phyloP scores from a whole-genome alignment of 2,888 invertebrate species.

The Spisula subtruncata region DNA sequence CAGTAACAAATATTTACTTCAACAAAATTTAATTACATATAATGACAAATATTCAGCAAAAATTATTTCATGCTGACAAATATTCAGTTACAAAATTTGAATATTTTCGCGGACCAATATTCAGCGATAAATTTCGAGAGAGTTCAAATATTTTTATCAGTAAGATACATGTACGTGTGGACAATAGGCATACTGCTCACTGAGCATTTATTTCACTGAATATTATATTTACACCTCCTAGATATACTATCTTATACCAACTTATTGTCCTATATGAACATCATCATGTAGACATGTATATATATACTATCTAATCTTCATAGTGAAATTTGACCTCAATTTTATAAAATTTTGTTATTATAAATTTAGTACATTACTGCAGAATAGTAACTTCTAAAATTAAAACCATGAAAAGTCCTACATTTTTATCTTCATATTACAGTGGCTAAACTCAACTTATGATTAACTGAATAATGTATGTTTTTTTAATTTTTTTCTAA shows the following conservation, averaged over 20 bases:
- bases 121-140: no score
- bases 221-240: background rate
- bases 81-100: no score
- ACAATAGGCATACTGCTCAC: background rate
- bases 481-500: background rate
- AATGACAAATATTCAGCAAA: no score
- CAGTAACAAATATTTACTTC: no score
- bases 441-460: background rate
- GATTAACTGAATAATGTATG: background rate
- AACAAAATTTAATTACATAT: no score
- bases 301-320: background rate
- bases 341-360: background rate
- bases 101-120: no score
- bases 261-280: constrained; percentile 19
- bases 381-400: background rate
- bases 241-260: background rate
- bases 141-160: no score
- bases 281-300: background rate
- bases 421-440: background rate
- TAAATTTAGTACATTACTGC: constrained; percentile 10
- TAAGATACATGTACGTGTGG: no score
- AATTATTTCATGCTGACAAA: no score
- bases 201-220: background rate
- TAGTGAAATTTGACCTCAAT: constrained; percentile 23
- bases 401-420: background rate